Evolutionary conservation across 2,113 vertebrate species (phyloP).

Genomic region (Proteles cristata): DNA sequence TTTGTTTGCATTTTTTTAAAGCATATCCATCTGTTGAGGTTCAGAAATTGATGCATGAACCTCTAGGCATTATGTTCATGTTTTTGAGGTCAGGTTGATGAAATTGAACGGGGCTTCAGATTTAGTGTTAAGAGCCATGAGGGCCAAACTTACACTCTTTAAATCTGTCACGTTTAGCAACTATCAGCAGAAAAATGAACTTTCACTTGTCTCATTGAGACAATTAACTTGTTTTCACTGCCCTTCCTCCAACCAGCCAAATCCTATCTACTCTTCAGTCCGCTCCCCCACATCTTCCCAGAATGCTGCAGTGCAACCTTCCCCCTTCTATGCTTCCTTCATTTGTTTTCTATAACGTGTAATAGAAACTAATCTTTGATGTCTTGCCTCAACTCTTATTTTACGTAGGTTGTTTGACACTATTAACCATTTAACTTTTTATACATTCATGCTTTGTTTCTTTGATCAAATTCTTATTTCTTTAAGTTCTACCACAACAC

Average conservation of each 20-base stretch:
- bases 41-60: slow-evolving; percentile 12
- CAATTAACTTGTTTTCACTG: slow-evolving; percentile 64
- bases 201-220: slow-evolving; percentile 62
- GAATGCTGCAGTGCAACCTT: no score
- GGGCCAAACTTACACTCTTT: slow-evolving; percentile 59
- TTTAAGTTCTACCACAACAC: neutral
- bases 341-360: neutral
- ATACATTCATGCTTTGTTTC: neutral
- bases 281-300: neutral
- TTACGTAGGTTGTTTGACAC: neutral
- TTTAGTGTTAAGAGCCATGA: slow-evolving; percentile 61
- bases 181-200: slow-evolving; percentile 69
- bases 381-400: neutral
- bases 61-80: neutral
- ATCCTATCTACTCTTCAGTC: neutral
- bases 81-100: slow-evolving; percentile 66
- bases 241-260: neutral
- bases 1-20: slow-evolving; percentile 60
- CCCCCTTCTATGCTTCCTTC: neutral
- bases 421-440: neutral
- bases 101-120: slow-evolving; percentile 49
- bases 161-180: slow-evolving; percentile 74
- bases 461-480: neutral
- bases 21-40: slow-evolving; percentile 38
- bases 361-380: neutral